Evolutionary conservation across 2,113 vertebrate genomes (phyloP).

Genomic region (Leucoraja erinaceus): DNA sequence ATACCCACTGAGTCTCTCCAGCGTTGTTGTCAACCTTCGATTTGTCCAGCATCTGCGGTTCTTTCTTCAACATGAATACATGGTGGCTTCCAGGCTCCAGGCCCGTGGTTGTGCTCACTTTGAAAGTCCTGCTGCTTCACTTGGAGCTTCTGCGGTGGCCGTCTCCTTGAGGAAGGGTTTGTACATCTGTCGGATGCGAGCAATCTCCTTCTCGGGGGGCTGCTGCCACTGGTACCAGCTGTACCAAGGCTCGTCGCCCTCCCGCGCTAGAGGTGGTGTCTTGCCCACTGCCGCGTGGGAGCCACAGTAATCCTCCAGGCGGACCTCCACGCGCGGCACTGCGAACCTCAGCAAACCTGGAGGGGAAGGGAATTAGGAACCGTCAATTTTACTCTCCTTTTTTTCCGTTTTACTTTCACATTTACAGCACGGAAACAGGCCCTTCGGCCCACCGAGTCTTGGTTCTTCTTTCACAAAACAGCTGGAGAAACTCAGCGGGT

Average conservation of each 20-base stretch:
- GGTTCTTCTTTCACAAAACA: too few species aligned
- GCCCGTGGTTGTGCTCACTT: not conserved
- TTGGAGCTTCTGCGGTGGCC: not conserved
- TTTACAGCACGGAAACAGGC: too few species aligned
- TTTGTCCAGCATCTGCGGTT: too few species aligned
- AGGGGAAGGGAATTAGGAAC: not conserved
- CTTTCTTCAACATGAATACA: not conserved
- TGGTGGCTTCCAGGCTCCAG: not conserved
- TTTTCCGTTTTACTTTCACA: too few species aligned
- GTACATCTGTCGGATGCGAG: slow-evolving; percentile 64
- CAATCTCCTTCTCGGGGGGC: slow-evolving; percentile 60
- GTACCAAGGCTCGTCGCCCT: slow-evolving; percentile 62
- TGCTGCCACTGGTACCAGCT: slow-evolving; percentile 68
- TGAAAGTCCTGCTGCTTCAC: not conserved
- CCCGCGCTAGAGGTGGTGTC: slow-evolving; percentile 56
- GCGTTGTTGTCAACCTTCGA: too few species aligned
- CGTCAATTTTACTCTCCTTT: too few species aligned
- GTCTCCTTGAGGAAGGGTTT: slow-evolving; percentile 61
- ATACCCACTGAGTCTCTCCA: too few species aligned
- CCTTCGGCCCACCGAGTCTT: not conserved
- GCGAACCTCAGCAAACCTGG: slow-evolving; percentile 67
- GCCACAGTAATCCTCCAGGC: slow-evolving; percentile 63
- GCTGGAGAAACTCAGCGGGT: too few species aligned
- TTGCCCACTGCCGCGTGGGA: slow-evolving; percentile 67
- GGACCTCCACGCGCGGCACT: slow-evolving; percentile 59